A percentile compares a stretch with the other conserved stretches of the same genome.
Evolutionary conservation across 2,888 invertebrate species (phyloP).

Genomic region (Rugalucina vietnamica): DNA sequence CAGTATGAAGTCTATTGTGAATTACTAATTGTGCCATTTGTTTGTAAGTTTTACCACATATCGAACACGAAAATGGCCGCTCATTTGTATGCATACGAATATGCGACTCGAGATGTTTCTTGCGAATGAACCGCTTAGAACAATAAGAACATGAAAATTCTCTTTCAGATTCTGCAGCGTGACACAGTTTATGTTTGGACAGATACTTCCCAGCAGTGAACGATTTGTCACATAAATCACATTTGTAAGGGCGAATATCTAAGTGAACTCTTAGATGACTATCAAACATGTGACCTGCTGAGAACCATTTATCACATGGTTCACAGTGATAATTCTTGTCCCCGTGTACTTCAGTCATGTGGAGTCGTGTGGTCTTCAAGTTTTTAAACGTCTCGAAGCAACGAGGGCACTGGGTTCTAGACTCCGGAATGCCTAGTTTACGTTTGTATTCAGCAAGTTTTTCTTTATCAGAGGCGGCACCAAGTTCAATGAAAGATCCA

Average conservation of each 20-base stretch:
- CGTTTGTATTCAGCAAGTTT: no score
- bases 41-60: neutral
- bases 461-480: no score
- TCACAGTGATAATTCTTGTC: neutral
- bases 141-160: neutral
- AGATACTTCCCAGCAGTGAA: neutral
- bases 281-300: neutral
- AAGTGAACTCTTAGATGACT: neutral
- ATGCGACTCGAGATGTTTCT: neutral
- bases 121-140: neutral
- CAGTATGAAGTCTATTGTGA: neutral
- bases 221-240: neutral
- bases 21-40: neutral
- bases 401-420: neutral
- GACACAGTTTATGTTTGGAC: neutral
- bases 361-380: neutral
- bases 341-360: neutral
- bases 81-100: neutral
- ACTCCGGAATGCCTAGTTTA: no score
- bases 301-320: neutral
- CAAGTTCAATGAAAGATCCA: no score
- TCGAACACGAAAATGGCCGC: neutral
- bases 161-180: neutral
- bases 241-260: neutral
- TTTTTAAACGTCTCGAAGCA: neutral